These are phyloP conservation scores for Camelus dromedarius DNA, from an alignment of 2,113 vertebrate genomes.

Conservation along the genomic window DNA sequence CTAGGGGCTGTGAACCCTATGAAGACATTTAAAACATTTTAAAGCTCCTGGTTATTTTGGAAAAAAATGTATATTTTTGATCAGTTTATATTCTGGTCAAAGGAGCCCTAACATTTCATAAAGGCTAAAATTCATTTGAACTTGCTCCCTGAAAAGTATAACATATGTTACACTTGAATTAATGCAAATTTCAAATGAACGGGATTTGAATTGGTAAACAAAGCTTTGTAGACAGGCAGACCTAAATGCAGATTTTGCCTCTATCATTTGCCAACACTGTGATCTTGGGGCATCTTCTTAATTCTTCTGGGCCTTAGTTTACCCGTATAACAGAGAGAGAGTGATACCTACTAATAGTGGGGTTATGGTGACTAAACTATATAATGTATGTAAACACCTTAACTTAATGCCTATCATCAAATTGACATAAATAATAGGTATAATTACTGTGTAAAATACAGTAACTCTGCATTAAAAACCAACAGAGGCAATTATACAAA, in stretches of 20 bases:
- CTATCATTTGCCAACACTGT: neutral
- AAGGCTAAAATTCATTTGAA: neutral
- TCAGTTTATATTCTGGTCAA: neutral
- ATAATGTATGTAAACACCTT: neutral
- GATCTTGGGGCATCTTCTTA: neutral
- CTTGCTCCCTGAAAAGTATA: neutral
- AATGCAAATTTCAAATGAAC: neutral
- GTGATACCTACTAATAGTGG: neutral
- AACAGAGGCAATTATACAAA: neutral
- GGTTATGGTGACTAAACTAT: neutral
- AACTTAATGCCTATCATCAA: neutral
- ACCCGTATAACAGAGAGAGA: neutral
- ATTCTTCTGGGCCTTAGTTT: neutral
- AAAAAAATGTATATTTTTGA: neutral
- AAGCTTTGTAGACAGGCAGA: neutral
- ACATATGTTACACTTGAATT: neutral
- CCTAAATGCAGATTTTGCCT: slow-evolving; percentile 4
- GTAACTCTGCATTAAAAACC: neutral
- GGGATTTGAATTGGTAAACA: neutral
- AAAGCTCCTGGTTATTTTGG: neutral
- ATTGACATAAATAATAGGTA: neutral
- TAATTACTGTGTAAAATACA: neutral
- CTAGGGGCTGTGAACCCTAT: neutral
- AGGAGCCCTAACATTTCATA: neutral
- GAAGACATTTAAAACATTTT: neutral